Conservation (phyloP, 1,140 invertebrate genomes). For the Archegozetes longisetosus region DNA sequence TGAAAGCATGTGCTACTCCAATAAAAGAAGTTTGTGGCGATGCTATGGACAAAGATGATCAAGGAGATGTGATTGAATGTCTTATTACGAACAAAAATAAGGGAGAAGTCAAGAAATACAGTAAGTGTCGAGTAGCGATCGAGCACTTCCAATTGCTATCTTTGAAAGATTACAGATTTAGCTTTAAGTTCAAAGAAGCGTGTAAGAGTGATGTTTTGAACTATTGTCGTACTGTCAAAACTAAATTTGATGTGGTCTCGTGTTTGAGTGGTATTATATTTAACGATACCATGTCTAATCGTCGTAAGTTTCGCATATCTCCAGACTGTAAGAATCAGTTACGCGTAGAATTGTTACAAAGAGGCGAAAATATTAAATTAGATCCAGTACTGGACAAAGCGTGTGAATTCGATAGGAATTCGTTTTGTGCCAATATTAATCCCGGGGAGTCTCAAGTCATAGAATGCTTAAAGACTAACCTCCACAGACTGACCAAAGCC, state of each 20-base stretch:
- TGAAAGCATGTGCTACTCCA: conserved; percentile 56
- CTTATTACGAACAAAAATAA: conserved; percentile 83
- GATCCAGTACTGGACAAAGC: conserved; percentile 52
- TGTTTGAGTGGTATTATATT: conserved; percentile 78
- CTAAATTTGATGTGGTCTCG: conserved; percentile 58
- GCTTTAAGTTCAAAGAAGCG: conserved; percentile 83
- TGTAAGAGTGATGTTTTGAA: conserved; percentile 66
- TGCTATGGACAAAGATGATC: conserved; percentile 25
- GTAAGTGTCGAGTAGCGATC: conserved; percentile 77
- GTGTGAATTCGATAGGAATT: conserved; percentile 58
- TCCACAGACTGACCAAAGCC: conserved; percentile 41
- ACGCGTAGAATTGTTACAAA: conserved; percentile 60
- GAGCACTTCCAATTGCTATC: conserved; percentile 60
- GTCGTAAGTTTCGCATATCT: conserved; percentile 48
- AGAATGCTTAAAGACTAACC: conserved; percentile 65
- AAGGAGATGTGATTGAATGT: conserved; percentile 72
- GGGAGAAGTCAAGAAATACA: conserved; percentile 40
- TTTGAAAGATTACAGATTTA: conserved; percentile 85
- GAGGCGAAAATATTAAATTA: conserved; percentile 60
- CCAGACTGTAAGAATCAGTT: conserved; percentile 75
- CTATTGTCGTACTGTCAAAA: conserved; percentile 42
- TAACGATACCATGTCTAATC: conserved; percentile 56
- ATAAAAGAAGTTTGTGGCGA: conserved; percentile 64
- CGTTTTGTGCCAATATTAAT: conserved; percentile 49
- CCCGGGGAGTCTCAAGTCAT: conserved; percentile 59